Evolutionary conservation across 2,888 invertebrate species (phyloP).

Genomic region (Agelastica alni): DNA sequence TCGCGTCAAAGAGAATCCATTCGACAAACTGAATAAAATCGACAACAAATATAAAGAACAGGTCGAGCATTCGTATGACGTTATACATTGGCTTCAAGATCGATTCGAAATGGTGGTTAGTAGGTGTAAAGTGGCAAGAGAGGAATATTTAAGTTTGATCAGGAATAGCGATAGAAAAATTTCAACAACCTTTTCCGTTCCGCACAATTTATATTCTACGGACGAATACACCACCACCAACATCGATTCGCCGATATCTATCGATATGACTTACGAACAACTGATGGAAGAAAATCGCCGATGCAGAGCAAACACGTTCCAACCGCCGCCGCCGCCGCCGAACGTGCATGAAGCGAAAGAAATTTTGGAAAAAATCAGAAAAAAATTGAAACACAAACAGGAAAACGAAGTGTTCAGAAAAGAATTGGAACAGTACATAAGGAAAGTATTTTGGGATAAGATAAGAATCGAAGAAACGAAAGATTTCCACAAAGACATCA

Average conservation of each 20-base stretch:
- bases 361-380: constrained; percentile 60
- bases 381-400: constrained; percentile 57
- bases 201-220: neutral
- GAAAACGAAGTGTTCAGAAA: constrained; percentile 31
- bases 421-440: constrained; percentile 59
- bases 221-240: neutral
- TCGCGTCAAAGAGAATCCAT: constrained; percentile 17
- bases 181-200: constrained; percentile 24
- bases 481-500: constrained; percentile 59
- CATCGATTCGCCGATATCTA: constrained; percentile 4
- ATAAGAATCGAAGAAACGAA: constrained; percentile 61
- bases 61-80: constrained; percentile 58
- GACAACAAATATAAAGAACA: constrained; percentile 53
- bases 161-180: constrained; percentile 5
- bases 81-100: constrained; percentile 64
- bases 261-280: constrained; percentile 40
- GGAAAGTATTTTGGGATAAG: constrained; percentile 61
- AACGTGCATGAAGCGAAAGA: constrained; percentile 51
- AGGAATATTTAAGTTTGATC: constrained; percentile 42
- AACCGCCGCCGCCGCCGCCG: no score
- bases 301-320: constrained; percentile 30
- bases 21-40: constrained; percentile 4
- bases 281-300: constrained; percentile 42
- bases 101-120: constrained; percentile 55
- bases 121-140: constrained; percentile 44